Evolutionary conservation across 2,113 vertebrate genomes (phyloP), one percentile per base, ranked within the genome.

Genomic region (Perca fluviatilis): DNA sequence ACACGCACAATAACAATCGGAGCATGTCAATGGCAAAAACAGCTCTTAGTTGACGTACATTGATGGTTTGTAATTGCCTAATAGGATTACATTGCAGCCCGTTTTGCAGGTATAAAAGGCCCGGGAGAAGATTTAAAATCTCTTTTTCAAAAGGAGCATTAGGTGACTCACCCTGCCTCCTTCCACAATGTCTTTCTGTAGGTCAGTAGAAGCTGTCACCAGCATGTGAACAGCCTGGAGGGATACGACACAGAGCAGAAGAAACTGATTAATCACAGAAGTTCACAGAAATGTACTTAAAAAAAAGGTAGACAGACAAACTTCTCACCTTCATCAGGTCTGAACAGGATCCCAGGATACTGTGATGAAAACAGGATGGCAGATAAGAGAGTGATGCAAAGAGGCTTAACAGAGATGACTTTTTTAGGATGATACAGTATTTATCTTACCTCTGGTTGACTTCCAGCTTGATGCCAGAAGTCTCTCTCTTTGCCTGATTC

Each of bases 101-200:
- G 36, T 40, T 40, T 8, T 40, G 36, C 36, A 8, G 33, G 6
- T 33, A 33, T 33, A 33, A 6, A 6, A 33, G 33, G 6, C 33
- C 33, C 33, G 6, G 15, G 19, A n/a, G 21, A 43, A 64, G 21
- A 15, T 64, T 18, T 36, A 14, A n/a, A 50, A 63, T 10, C 6
- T 27, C 1, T 51, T 2, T 8, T 51, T 5, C n/a, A 23, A 47
- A 30, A 13, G 33, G 3, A 65, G 9, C 13, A 46, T 80, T 57
- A 18, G 53, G 0, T 6, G 2, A 16, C 98, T 95, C 90, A 99
- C 98, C 95, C 97, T 93, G 86, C 97, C 97, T 1, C 97, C 97
- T 87, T 99, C 98, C 91, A 98, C 98, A 0, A 99, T 98, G 92
- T 99, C 98, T 77, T 96, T 96, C 91, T 99, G 98, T 27, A 99